These are phyloP conservation scores for Himalopsyche tibetana DNA, from an alignment of 2,888 invertebrate species.

Conservation along the genomic window DNA sequence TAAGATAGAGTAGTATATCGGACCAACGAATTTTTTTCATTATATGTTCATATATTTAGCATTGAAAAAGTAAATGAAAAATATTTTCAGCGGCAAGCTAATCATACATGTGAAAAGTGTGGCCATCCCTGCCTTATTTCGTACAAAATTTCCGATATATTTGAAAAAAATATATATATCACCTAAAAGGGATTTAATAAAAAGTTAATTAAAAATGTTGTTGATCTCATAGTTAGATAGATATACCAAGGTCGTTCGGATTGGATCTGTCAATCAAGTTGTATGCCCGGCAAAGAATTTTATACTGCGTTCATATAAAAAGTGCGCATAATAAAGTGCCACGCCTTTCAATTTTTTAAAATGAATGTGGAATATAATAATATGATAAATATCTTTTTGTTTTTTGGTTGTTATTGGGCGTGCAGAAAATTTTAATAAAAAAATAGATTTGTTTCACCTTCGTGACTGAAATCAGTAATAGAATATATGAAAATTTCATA, in stretches of 20 bases:
- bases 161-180: no score
- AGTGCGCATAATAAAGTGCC: conserved; percentile 16
- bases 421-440: not conserved
- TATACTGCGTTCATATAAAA: conserved; percentile 35
- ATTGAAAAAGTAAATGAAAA: no score
- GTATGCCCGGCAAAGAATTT: conserved; percentile 40
- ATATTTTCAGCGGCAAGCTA: no score
- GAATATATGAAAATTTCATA: no score
- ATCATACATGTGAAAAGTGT: no score
- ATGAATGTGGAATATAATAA: conserved; percentile 31
- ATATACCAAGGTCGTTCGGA: conserved; percentile 39
- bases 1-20: no score
- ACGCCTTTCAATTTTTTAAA: conserved; percentile 10
- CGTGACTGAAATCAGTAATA: not conserved
- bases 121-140: no score
- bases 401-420: not conserved
- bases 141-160: no score
- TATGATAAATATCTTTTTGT: not conserved
- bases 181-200: no score
- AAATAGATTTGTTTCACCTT: not conserved
- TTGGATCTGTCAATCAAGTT: conserved; percentile 35
- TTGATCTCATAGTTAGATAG: not conserved
- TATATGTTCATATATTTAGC: no score
- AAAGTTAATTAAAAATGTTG: conserved; percentile 37
- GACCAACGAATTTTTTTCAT: no score